phyloP scores from a whole-genome alignment of 2,113 vertebrate species.

The Nettapus auritus region DNA sequence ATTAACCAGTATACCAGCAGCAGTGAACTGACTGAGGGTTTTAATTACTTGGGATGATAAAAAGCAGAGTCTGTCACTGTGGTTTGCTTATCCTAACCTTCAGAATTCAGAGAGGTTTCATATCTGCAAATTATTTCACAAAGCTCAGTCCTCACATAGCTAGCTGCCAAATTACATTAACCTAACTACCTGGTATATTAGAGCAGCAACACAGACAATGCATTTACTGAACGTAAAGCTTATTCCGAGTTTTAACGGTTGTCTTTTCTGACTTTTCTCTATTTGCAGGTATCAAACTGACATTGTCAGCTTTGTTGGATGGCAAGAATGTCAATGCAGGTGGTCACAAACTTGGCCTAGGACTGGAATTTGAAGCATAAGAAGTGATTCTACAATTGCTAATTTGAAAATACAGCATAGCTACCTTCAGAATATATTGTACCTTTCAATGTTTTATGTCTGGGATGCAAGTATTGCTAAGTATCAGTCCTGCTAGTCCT shows the following conservation, averaged over 20 bases:
- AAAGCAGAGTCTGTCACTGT: background rate
- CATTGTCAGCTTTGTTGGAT: conserved; percentile 93
- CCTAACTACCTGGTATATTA: background rate
- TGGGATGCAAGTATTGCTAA: conserved; percentile 79
- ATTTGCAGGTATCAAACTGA: conserved; percentile 90
- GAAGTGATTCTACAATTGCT: conserved; percentile 53
- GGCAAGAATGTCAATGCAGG: conserved; percentile 97
- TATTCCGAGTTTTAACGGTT: background rate
- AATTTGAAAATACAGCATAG: conserved; percentile 83
- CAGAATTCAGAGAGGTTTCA: conserved; percentile 9
- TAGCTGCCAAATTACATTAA: background rate
- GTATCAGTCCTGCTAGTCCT: conserved; percentile 76
- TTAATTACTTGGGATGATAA: background rate
- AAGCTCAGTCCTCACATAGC: background rate
- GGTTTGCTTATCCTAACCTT: background rate
- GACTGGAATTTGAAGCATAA: conserved; percentile 97
- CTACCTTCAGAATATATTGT: conserved; percentile 84
- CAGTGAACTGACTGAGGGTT: background rate
- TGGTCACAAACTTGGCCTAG: conserved; percentile 95
- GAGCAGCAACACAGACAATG: background rate
- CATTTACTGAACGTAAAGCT: background rate
- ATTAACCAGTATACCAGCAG: conserved; percentile 15
- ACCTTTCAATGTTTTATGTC: conserved; percentile 85
- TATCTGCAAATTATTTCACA: background rate
- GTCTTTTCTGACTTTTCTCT: background rate